Evolutionary conservation across 1,140 invertebrate species (phyloP), one percentile per base, ranked within the genome.

Genomic region (Bombyx mori): DNA sequence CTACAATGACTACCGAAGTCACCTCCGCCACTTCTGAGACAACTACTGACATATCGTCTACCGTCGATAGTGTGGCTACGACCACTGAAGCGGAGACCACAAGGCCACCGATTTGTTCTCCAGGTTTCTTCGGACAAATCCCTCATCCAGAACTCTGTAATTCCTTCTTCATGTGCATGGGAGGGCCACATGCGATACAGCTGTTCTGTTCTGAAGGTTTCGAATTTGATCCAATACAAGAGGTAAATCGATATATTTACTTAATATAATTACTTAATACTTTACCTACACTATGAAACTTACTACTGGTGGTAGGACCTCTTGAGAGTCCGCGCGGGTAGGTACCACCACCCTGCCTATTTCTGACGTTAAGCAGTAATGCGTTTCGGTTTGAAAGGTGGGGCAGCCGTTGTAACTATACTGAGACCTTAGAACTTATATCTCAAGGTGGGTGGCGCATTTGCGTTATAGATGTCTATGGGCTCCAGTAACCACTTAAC

Each of bases 101-200:
- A 18, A 35, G 26, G 10, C 12, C 54, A 26, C 9, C 35, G 1
- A 10, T 61, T 9, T 61, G 60, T 49, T 44, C 60, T 26, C 12
- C 44, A 26, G 56, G 56, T 7, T 35, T 55, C 9, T 48, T 59
- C 18, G 58, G 58, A 6, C 61, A 59, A 47, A 45, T 63, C n/a
- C 45, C 66, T 5, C 63, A 66, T 60, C 66, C 66, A n/a, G 51
- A 59, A n/a, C n/a, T 48, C 1, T 69, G 66, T 44, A 49, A 65
- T 22, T 54, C 58, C 2, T 69, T 58, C 51, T 63, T 49, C 46
- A 56, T 63, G 47, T 69, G 66, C 46, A 42, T 56, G 10, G 57
- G 44, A 18, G 61, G 61, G 1, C 44, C 18, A 5, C 12, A 18
- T 35, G 47, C 61, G 5, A 52, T 69, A 55, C 49, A 62, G 43